These are phyloP conservation scores for Cyaniris semiargus DNA, from an alignment of 2,888 invertebrate species.

Conservation along the genomic window DNA sequence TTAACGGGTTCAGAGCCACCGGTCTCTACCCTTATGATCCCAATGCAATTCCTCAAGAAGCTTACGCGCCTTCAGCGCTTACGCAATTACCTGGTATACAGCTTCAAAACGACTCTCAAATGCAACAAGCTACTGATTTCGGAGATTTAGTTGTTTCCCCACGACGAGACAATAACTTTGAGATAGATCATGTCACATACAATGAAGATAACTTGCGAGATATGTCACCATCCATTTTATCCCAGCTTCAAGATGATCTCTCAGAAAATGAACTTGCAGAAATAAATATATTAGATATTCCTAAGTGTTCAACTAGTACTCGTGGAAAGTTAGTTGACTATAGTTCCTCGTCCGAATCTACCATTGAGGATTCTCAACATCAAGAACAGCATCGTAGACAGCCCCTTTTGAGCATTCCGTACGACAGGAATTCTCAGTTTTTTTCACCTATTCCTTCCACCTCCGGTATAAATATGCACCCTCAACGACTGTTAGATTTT, in stretches of 20 bases:
- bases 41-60: conserved; percentile 40
- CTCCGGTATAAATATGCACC: conserved; percentile 1
- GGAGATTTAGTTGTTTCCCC: conserved; percentile 1
- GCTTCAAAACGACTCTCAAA: neutral
- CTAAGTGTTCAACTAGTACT: conserved; percentile 1
- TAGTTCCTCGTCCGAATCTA: conserved; percentile 1
- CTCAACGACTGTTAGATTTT: neutral
- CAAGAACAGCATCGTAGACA: conserved; percentile 1
- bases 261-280: neutral
- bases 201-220: neutral
- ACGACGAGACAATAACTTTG: neutral
- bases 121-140: neutral
- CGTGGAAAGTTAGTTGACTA: conserved; percentile 1
- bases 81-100: conserved; percentile 18
- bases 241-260: conserved; percentile 1
- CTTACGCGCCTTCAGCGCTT: conserved; percentile 38
- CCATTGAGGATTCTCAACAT: conserved; percentile 1
- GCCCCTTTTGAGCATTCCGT: conserved; percentile 1
- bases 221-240: conserved; percentile 1
- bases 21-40: conserved; percentile 39
- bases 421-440: conserved; percentile 1
- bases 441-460: neutral
- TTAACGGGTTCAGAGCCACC: conserved; percentile 38
- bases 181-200: conserved; percentile 1
- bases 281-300: conserved; percentile 1